These are phyloP conservation scores for Clarias fuscus DNA, from an alignment of 2,797 vertebrate genomes.

Conservation along the genomic window DNA sequence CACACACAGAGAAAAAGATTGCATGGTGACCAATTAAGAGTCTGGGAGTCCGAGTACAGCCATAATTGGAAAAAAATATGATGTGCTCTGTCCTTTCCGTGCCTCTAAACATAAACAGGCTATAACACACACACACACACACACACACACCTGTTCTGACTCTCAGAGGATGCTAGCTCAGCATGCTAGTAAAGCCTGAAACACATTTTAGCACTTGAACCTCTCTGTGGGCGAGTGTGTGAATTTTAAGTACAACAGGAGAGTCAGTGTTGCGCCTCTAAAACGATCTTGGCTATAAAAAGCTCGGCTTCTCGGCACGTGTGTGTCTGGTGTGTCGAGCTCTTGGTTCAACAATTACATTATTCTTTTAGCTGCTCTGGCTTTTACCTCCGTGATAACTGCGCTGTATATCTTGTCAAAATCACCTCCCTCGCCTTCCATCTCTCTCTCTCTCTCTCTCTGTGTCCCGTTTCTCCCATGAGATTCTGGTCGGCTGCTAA, in stretches of 20 bases:
- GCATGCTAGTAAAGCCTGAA: slow-evolving; percentile 10
- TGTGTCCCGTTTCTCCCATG: neutral
- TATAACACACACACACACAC: neutral
- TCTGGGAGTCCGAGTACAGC: neutral
- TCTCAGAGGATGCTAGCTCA: neutral
- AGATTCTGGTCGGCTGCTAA: neutral
- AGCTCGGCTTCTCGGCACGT: neutral
- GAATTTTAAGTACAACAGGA: neutral
- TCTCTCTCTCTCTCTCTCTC: too few species aligned
- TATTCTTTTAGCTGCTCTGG: neutral
- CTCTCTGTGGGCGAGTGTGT: neutral
- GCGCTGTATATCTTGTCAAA: neutral
- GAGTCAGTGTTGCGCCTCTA: neutral
- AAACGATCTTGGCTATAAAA: neutral
- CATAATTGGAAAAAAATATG: slow-evolving; percentile 2
- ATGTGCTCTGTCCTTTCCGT: neutral
- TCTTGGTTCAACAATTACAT: neutral
- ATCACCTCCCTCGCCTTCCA: neutral
- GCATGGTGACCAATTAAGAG: neutral
- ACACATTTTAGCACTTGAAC: neutral
- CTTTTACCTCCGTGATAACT: neutral
- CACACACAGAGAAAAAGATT: neutral
- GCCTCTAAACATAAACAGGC: neutral
- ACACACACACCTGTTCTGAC: neutral
- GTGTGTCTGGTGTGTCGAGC: neutral